These are phyloP conservation scores for Sebastes goodei DNA, from an alignment of 2,797 vertebrate genomes.

Conservation along the genomic window DNA sequence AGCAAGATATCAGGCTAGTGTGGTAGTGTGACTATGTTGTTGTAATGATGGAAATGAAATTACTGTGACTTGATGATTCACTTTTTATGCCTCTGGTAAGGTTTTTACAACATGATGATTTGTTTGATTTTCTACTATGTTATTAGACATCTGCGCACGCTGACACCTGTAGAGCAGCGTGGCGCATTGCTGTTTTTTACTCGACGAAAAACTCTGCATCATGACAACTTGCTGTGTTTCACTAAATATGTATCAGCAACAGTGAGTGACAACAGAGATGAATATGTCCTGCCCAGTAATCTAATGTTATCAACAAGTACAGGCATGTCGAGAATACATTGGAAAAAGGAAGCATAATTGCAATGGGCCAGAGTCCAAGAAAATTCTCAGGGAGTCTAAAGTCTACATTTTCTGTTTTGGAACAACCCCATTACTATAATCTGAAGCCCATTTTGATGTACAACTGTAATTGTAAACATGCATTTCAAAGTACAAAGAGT, in stretches of 20 bases:
- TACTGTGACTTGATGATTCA: not conserved
- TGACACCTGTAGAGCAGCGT: not conserved
- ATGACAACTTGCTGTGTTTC: not conserved
- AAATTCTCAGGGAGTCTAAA: not conserved
- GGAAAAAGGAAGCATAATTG: slow-evolving; percentile 10
- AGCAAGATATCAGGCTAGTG: not conserved
- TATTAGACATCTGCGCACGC: not conserved
- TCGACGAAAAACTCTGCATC: not conserved
- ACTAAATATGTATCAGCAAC: slow-evolving; percentile 1
- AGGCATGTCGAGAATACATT: not conserved
- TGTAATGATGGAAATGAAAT: not conserved
- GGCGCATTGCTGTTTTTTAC: not conserved
- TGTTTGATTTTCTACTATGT: not conserved
- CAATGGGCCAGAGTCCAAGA: slow-evolving; percentile 9
- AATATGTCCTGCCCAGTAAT: not conserved
- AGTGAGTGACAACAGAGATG: not conserved
- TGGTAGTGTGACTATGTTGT: not conserved
- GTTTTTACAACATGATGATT: not conserved
- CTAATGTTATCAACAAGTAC: slow-evolving; percentile 9
- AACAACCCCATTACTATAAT: slow-evolving; percentile 18
- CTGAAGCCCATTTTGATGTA: not conserved
- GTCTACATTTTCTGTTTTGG: slow-evolving; percentile 22
- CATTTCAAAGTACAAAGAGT: slow-evolving; percentile 21
- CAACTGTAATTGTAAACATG: slow-evolving; percentile 10
- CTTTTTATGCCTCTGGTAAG: not conserved